Evolutionary conservation across 2,113 vertebrate genomes (phyloP), one percentile per base, ranked within the genome.

Genomic region (Strix aluco): DNA sequence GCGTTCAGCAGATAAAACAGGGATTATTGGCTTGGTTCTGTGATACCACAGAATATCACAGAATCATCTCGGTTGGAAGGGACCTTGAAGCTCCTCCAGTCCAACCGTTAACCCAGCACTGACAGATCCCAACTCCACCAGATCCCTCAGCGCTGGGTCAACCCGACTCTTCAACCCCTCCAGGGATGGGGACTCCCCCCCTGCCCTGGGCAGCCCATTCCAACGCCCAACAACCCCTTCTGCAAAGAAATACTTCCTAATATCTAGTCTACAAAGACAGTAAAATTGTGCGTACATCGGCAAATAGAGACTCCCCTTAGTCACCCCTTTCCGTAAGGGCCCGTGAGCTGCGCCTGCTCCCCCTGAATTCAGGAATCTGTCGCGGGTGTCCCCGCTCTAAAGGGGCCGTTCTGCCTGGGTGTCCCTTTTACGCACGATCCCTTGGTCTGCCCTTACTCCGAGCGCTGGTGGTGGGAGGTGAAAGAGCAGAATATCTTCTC

Each of bases 221-320:
- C 40, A 42, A 42, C 40, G 13, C 40, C 40, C 40, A 42, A 42
- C 40, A 42, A 5, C 40, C 40, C 40, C 40, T 42, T 42, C 40
- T 42, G 40, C 40, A 42, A 42, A 42, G 40, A 42, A 42, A 42
- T 42, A 12, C 40, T 42, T 42, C 40, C 40, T 42, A 42, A 42
- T 13, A 42, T 5, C 13, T 14, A 42, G 40, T 42, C 40, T 42
- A 42, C 40, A 42, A 42, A 42, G 40, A 42, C 40, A 42, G 40
- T 3, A 44, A 14, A 13, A 6, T 4, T 26, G 23, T 29, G 6
- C 7, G 0, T 3, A 0, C 6, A 18, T 0, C 59, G 63, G 32
- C 9, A 20, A 5, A 9, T 3, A 22, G 54, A 32, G 18, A 3
- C 9, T 65, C 36, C 6, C 17, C 20, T 8, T 2, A 2, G 19